Base-by-base conservation (phyloP, 2,797 vertebrate species). In the Gephyroberyx darwinii region DNA sequence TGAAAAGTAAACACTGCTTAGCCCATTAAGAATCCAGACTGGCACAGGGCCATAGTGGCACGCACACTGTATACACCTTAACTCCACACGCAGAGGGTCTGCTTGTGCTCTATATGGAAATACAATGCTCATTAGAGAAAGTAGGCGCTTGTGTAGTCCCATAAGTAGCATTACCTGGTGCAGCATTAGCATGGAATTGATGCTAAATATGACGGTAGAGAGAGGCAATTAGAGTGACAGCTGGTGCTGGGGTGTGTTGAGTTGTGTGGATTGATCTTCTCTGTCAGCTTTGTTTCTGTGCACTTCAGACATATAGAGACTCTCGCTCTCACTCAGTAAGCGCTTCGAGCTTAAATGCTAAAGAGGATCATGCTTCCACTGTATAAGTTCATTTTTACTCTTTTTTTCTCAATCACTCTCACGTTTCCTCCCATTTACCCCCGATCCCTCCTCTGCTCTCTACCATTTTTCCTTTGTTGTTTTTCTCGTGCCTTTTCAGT, bases 1-100 rank as follows among this genome's bases (percentile, higher is more conserved):
- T 90, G 86, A 86, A 90, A 89, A 90, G 91, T 89, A 91, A 93
- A 92, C 86, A 90, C 75, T 71, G 77, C 76, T 88, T 84, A 87
- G 85, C 82, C 89, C 89, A 90, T 92, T 90, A 92, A 78, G 77
- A 84, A 70, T 72, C 76, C 69, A 77, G 74, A 88, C 75, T 75
- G 85, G 85, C 85, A 59, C 78, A 19, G 26, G 72, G 73, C 84
- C 77, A 83, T 65, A 67, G 81, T 80, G 56, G 56, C 65, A 74
- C 63, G 54, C 69, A 81, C 57, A 58, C 76, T 66, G 72, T 66
- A 54, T 45, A 54, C 68, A 78, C 75, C 66, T 80, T 75, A 73
- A 73, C 78, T 71, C 56, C 58, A 80, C 75, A 54, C 79, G 61
- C 41, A 62, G 26, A 69, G 47, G 81, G 75, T 73, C 68, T 75